Percentiles rank a stretch among this genome's conserved stretches.
Conservation (phyloP, 2,113 vertebrate genomes). For the Oceanites oceanicus region DNA sequence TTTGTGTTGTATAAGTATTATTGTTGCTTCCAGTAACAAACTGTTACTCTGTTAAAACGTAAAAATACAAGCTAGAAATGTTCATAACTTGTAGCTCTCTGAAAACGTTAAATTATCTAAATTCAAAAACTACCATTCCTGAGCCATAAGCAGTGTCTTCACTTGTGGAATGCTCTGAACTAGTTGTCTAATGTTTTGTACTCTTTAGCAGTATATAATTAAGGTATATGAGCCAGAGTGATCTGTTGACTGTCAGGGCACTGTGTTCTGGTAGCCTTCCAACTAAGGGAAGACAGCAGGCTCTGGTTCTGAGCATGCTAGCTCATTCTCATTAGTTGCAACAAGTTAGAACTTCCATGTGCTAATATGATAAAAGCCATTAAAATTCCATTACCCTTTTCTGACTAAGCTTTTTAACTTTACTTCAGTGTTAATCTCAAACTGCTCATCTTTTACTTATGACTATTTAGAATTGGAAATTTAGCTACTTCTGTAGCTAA, state of each 20-base stretch:
- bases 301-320: background rate
- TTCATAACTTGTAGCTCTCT: background rate
- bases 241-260: background rate
- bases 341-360: background rate
- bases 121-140: rapidly evolving
- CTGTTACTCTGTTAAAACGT: background rate
- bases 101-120: background rate
- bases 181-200: background rate
- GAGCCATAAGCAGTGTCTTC: background rate
- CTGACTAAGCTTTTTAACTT: background rate
- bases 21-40: background rate
- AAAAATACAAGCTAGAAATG: background rate
- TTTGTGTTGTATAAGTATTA: background rate
- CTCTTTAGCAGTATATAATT: background rate
- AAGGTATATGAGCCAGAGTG: background rate
- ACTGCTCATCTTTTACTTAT: background rate
- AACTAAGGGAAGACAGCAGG: background rate
- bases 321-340: background rate
- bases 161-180: background rate
- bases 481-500: background rate
- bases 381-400: background rate
- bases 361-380: background rate
- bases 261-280: background rate
- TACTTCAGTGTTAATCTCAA: background rate
- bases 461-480: background rate